Conservation (phyloP, 1,140 invertebrate genomes). For the Drosophila gunungcola region DNA sequence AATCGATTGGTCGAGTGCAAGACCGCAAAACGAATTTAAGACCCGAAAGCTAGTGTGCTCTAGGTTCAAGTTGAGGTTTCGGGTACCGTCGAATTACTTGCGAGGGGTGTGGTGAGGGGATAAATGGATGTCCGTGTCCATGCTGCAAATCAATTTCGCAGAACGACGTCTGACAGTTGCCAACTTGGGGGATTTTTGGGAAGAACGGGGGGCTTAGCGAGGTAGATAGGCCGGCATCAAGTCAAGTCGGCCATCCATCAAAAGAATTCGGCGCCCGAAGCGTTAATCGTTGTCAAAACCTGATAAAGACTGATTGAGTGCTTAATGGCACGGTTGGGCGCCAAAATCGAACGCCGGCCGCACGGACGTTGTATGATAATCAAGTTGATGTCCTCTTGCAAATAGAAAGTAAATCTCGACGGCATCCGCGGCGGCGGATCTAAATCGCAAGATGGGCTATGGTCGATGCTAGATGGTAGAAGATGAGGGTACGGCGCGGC, state of each 20-base stretch:
- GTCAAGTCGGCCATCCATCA: conserved; percentile 72
- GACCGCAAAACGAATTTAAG: conserved; percentile 62
- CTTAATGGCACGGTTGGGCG: conserved; percentile 70
- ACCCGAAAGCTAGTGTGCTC: conserved; percentile 50
- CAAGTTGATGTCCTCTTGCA: conserved; percentile 45
- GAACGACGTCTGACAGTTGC: conserved; percentile 46
- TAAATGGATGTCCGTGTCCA: neutral
- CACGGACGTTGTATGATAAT: conserved; percentile 50
- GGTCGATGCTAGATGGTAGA: neutral
- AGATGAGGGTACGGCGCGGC: conserved; percentile 22
- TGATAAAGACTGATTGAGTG: conserved; percentile 83
- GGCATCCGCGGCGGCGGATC: neutral
- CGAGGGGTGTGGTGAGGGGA: neutral
- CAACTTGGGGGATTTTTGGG: neutral
- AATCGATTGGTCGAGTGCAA: conserved; percentile 75
- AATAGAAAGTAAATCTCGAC: conserved; percentile 52
- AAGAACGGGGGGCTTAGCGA: neutral
- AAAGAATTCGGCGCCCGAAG: conserved; percentile 74
- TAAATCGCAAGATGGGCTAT: neutral
- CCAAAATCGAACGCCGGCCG: conserved; percentile 17
- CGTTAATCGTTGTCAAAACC: conserved; percentile 83
- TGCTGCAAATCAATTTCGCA: conserved; percentile 73
- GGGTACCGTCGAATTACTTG: neutral
- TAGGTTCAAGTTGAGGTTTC: conserved; percentile 9
- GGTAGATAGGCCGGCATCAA: conserved; percentile 17